Conservation (phyloP, 2,888 invertebrate species). For the Eulithis testata region DNA sequence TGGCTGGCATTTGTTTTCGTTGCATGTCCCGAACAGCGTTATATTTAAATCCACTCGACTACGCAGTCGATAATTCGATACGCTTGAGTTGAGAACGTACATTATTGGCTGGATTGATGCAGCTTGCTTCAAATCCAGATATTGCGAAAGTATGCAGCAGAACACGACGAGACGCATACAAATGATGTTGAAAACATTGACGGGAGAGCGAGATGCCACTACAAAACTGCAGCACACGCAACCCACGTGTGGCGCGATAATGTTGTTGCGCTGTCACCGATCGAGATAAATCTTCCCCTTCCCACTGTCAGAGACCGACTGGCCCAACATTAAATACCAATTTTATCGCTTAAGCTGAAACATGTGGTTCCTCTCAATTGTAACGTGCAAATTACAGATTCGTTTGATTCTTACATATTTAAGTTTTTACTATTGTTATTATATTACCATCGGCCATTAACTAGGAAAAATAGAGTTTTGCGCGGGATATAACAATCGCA, state of each 20-base stretch:
- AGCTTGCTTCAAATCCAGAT: constrained; percentile 42
- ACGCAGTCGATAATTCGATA: constrained; percentile 27
- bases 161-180: constrained; percentile 44
- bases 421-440: too few species aligned
- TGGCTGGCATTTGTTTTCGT: constrained; percentile 30
- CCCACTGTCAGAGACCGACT: constrained; percentile 48
- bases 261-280: constrained; percentile 62
- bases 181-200: constrained; percentile 49
- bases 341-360: constrained; percentile 46
- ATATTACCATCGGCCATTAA: too few species aligned
- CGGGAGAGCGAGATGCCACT: constrained; percentile 54
- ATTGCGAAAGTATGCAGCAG: constrained; percentile 51
- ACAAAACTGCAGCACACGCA: constrained; percentile 38
- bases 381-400: constrained; percentile 18
- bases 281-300: constrained; percentile 58
- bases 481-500: constrained; percentile 57
- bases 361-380: constrained; percentile 37
- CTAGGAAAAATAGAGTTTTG: constrained; percentile 5
- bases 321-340: constrained; percentile 54
- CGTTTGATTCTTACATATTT: too few species aligned
- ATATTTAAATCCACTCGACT: constrained; percentile 17
- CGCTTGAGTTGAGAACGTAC: constrained; percentile 33
- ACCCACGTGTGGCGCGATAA: constrained; percentile 62
- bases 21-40: constrained; percentile 27
- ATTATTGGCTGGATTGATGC: constrained; percentile 43